Conservation (phyloP, 2,797 vertebrate genomes). For the Bucorvus abyssinicus region DNA sequence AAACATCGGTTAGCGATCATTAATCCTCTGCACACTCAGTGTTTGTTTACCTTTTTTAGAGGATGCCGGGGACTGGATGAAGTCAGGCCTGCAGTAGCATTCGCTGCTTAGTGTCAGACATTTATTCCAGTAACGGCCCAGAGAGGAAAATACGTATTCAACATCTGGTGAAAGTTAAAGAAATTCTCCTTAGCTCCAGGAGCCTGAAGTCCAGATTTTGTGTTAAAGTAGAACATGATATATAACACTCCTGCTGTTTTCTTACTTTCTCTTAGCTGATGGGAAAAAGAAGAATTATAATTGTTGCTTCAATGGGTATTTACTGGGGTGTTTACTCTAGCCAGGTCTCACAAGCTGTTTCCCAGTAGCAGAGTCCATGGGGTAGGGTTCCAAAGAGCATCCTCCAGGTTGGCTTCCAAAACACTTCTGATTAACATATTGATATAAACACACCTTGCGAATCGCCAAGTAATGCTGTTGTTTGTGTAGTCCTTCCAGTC, state of each 20-base stretch:
- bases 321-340: not conserved
- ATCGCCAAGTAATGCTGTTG: not conserved
- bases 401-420: not conserved
- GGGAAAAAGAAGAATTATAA: not conserved
- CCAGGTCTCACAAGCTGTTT: not conserved
- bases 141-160: constrained; percentile 11
- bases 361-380: not conserved
- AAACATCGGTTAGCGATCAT: not conserved
- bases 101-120: not conserved
- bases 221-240: not conserved
- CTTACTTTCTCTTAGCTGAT: not conserved
- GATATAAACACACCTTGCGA: not conserved
- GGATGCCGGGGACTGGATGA: not conserved
- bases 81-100: not conserved
- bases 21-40: not conserved
- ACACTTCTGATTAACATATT: not conserved
- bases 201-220: constrained; percentile 5
- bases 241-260: not conserved
- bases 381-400: not conserved
- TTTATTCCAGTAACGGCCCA: constrained; percentile 2
- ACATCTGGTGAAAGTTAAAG: constrained; percentile 45
- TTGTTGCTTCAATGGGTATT: not conserved
- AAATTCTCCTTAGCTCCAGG: not conserved
- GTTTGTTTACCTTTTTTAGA: not conserved
- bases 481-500: not conserved